Base-by-base conservation (phyloP, 2,888 invertebrate genomes). In the Cylloceria caligata region DNA sequence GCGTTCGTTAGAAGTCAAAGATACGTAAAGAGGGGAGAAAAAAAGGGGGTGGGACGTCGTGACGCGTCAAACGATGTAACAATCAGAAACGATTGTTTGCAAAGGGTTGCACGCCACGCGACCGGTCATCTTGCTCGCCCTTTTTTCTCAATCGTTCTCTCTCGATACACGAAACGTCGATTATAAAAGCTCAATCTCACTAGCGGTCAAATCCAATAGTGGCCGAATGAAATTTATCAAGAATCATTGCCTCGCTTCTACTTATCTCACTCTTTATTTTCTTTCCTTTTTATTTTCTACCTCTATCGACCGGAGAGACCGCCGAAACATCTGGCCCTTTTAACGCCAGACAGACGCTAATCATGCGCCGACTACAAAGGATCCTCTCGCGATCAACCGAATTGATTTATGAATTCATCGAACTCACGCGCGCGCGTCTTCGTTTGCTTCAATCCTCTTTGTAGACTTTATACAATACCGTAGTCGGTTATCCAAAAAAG, bases 351-450 rank as follows among this genome's bases (percentile, higher is more conserved):
- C 84, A 60, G 86, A 83, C 85, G 84, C 86, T 86, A 86, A 86
- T 86, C 86, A 86, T 71, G 68, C 82, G 80, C 69, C 81, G 79
- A 76, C 75, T 77, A 84, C 84, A 83, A 86, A 82, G 83, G 76
- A 81, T 74, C 62, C 60, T 60, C 57, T 39, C 45, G 75, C 77
- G 68, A 83, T 84, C 83, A 77, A 80, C 57, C 79, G 80, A 77
- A 84, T 83, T 84, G 86, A 86, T 86, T 86, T 86, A 86, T 86
- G 86, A 80, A 83, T 86, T 86, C 82, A 83, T 84, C 86, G 86
- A 81, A 77, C 79, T 74, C 60, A 30, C 72, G 69, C 52, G 71
- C 77, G 49, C 71, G 60, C 55, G 52, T 24, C 36, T 69, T 16
- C 71, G 68, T 55, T 49, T 16, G 36, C 68, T 42, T 64, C 60